phyloP scores from a whole-genome alignment of 2,888 invertebrate species.

The Odontomyia ornata region DNA sequence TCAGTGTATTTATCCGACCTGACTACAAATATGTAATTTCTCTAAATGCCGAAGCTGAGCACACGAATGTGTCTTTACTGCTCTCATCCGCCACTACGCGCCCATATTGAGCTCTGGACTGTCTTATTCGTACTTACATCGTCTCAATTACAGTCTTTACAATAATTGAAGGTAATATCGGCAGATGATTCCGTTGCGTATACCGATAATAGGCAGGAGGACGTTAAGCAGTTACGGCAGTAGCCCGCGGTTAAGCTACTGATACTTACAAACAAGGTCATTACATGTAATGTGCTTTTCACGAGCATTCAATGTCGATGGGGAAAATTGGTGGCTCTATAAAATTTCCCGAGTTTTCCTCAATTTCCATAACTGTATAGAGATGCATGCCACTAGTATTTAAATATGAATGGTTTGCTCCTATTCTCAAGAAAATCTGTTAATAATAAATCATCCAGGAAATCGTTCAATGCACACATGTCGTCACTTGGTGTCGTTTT shows the following conservation, averaged over 20 bases:
- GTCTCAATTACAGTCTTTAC: slow-evolving; percentile 34
- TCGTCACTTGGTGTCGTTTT: background rate
- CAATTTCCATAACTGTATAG: background rate
- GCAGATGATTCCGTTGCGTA: slow-evolving; percentile 24
- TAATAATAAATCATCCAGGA: slow-evolving; percentile 24
- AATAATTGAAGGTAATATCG: slow-evolving; percentile 33
- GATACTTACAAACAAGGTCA: background rate
- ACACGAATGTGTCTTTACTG: background rate
- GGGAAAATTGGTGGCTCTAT: background rate
- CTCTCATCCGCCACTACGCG: background rate
- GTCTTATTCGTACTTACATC: slow-evolving; percentile 18
- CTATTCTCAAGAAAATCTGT: slow-evolving; percentile 17
- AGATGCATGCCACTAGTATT: background rate
- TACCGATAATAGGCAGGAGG: background rate
- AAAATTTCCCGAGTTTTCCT: background rate
- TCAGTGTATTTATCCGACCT: slow-evolving; percentile 4
- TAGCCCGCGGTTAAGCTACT: background rate
- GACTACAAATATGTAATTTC: slow-evolving; percentile 11
- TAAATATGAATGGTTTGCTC: background rate
- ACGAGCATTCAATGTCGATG: background rate
- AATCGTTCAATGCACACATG: slow-evolving; percentile 17
- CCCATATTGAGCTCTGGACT: background rate
- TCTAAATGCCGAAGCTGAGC: background rate
- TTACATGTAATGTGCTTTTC: background rate
- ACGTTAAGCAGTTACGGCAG: background rate